Evolutionary conservation across 1,140 invertebrate species (phyloP).

Genomic region (Ostrea denselamellosa): DNA sequence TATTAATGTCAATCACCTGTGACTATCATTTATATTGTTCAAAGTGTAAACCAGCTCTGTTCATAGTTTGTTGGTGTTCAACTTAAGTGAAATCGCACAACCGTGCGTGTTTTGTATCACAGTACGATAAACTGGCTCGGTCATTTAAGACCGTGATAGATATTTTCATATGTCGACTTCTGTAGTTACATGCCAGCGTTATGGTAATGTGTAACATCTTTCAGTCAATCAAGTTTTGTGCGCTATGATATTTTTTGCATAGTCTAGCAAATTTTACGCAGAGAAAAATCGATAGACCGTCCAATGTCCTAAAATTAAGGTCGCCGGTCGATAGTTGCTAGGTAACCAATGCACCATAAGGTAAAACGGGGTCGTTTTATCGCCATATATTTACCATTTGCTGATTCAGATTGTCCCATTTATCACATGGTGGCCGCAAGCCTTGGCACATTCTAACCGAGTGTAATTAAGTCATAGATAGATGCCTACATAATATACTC

Average conservation of each 20-base stretch:
- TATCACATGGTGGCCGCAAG: conserved; percentile 3
- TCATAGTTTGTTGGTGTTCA: background rate
- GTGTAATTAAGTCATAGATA: background rate
- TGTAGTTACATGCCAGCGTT: background rate
- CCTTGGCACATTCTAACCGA: conserved; percentile 18
- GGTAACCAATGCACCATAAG: conserved; percentile 2
- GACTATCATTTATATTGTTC: background rate
- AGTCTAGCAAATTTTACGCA: conserved; percentile 18
- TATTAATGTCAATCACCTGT: conserved; percentile 10
- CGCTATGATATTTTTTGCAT: conserved; percentile 20
- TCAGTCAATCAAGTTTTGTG: background rate
- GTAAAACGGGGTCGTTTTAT: conserved; percentile 20
- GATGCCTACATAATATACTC: background rate
- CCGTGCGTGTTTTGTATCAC: background rate
- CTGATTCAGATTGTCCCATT: conserved; percentile 12
- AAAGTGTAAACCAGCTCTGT: background rate
- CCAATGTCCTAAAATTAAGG: conserved; percentile 35
- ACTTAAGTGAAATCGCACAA: background rate
- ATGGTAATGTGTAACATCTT: background rate
- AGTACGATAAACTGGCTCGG: background rate
- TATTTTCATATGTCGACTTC: background rate
- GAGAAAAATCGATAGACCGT: conserved; percentile 4
- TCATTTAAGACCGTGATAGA: background rate
- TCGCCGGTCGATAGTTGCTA: conserved; percentile 25
- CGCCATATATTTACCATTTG: conserved; percentile 3